Evolutionary conservation across 2,888 invertebrate species (phyloP).

Genomic region (Drosophila mulleri): DNA sequence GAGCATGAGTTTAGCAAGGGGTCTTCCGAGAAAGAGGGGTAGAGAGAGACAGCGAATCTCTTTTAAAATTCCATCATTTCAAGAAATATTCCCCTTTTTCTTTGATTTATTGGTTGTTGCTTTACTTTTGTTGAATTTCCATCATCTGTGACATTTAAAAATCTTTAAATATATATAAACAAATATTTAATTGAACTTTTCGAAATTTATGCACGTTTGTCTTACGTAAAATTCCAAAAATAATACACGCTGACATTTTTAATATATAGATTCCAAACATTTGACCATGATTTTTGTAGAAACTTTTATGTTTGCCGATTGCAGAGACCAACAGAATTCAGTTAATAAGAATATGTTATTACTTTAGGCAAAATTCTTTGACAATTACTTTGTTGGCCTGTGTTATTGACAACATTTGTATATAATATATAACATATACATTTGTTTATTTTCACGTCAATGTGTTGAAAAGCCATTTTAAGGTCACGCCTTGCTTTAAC

Average conservation of each 20-base stretch:
- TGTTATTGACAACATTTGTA: not conserved
- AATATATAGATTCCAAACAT: not conserved
- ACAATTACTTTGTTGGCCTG: not conserved
- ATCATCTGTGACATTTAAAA: not conserved
- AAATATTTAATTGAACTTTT: not conserved
- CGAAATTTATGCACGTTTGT: not conserved
- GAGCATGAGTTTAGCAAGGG: not conserved
- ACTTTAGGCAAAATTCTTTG: not conserved
- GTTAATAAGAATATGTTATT: not conserved
- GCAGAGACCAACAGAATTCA: not conserved
- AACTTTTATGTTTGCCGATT: constrained; percentile 2
- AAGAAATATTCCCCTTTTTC: not conserved
- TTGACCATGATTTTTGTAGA: not conserved
- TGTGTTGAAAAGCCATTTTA: not conserved
- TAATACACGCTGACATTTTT: not conserved
- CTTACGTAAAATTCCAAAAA: constrained; percentile 13
- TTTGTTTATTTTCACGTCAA: constrained; percentile 6
- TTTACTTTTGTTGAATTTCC: not conserved
- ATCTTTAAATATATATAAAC: not conserved
- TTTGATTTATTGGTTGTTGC: not conserved
- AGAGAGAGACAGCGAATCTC: not conserved
- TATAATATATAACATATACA: not conserved
- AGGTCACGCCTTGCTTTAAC: not conserved
- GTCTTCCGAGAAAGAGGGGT: not conserved
- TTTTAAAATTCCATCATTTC: not conserved